phyloP scores from a whole-genome alignment of 2,113 vertebrate genomes.

The Phasianus colchicus region DNA sequence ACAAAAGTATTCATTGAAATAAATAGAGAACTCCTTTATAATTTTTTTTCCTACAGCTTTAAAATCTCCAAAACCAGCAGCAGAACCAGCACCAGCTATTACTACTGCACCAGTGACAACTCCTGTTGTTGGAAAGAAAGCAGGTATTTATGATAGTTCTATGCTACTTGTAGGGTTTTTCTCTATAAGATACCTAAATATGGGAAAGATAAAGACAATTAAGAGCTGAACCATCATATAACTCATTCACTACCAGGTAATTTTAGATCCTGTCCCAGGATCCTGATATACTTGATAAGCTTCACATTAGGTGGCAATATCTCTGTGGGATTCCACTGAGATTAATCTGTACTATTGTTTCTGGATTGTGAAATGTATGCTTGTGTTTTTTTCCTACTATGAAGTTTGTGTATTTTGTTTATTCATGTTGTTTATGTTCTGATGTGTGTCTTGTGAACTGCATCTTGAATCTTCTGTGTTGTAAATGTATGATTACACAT shows the following conservation, averaged over 20 bases:
- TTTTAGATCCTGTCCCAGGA: background rate
- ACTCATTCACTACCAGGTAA: background rate
- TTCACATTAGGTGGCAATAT: background rate
- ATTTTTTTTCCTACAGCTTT: constrained; percentile 67
- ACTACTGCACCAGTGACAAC: constrained; percentile 81
- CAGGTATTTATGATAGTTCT: constrained; percentile 84
- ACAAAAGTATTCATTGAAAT: background rate
- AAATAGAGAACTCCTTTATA: background rate
- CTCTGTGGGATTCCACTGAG: background rate
- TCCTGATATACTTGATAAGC: background rate
- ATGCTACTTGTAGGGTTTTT: background rate
- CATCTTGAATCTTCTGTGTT: background rate
- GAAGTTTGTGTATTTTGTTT: background rate
- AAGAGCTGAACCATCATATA: background rate
- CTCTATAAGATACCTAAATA: background rate
- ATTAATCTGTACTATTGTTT: background rate
- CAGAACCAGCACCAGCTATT: constrained; percentile 76
- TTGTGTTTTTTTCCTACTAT: background rate
- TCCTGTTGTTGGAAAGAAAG: constrained; percentile 90
- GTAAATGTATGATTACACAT: background rate
- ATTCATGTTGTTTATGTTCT: background rate
- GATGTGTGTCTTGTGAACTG: background rate
- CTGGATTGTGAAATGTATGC: background rate
- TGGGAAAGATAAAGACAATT: background rate
- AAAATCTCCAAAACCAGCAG: constrained; percentile 74